Evolutionary conservation across 2,888 invertebrate species (phyloP).

Genomic region (Sminthurides aquaticus): DNA sequence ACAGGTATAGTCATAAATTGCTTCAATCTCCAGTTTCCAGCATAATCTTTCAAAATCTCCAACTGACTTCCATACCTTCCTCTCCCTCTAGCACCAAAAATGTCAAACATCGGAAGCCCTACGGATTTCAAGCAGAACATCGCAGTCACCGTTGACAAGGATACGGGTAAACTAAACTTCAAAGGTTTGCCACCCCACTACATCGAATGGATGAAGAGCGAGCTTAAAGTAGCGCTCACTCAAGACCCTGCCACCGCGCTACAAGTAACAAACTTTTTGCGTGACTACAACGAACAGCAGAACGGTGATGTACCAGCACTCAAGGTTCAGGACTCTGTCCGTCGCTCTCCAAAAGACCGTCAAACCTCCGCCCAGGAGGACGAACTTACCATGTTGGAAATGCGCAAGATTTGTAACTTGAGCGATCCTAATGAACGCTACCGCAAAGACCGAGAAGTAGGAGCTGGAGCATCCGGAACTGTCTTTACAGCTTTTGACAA

Average conservation of each 20-base stretch:
- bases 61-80: too few species aligned
- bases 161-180: neutral
- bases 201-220: neutral
- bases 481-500: constrained; percentile 80
- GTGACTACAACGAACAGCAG: too few species aligned
- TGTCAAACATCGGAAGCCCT: neutral
- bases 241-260: neutral
- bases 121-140: neutral
- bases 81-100: too few species aligned
- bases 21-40: too few species aligned
- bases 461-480: constrained; percentile 67
- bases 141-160: neutral
- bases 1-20: too few species aligned
- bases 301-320: too few species aligned
- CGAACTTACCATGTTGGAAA: constrained; percentile 66
- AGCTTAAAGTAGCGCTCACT: neutral
- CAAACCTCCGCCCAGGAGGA: too few species aligned
- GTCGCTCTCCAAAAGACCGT: too few species aligned
- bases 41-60: too few species aligned
- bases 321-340: too few species aligned
- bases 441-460: constrained; percentile 53
- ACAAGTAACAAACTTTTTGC: neutral
- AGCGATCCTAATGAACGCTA: constrained; percentile 76
- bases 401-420: constrained; percentile 69
- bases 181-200: neutral